phyloP scores from a whole-genome alignment of 2,888 invertebrate species.

The Sericinus montela region DNA sequence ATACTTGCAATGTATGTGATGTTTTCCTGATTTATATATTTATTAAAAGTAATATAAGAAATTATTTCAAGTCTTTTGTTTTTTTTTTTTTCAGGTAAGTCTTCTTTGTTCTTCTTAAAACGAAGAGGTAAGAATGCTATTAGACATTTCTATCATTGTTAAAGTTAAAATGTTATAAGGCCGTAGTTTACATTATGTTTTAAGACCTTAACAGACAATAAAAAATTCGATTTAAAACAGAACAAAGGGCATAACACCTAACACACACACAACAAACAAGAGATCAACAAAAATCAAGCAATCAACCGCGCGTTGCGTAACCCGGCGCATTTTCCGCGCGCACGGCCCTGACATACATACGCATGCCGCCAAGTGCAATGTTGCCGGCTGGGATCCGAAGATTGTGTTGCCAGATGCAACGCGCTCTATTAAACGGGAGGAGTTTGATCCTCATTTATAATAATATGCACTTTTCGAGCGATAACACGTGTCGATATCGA shows the following conservation, averaged over 20 bases:
- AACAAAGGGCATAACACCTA: too few relatives aligned
- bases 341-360: constrained; percentile 31
- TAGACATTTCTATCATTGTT: too few relatives aligned
- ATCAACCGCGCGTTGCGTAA: constrained; percentile 16
- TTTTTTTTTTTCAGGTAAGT: constrained; percentile 49
- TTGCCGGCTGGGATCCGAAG: constrained; percentile 14
- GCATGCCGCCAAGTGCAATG: constrained; percentile 34
- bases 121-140: constrained; percentile 6
- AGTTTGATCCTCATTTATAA: not conserved
- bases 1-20: too few relatives aligned
- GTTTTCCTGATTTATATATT: constrained; percentile 27
- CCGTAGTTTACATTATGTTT: too few relatives aligned
- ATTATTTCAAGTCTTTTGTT: too few relatives aligned
- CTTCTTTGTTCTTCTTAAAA: constrained; percentile 13
- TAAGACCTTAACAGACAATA: too few relatives aligned
- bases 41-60: not conserved
- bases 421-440: not conserved
- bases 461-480: not conserved
- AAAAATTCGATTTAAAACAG: not conserved
- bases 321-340: constrained; percentile 33
- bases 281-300: constrained; percentile 3
- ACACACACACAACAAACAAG: constrained; percentile 1
- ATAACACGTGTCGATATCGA: too few relatives aligned
- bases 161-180: too few relatives aligned
- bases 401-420: constrained; percentile 10